A percentile compares a stretch with the other conserved stretches of the same genome.
phyloP scores from a whole-genome alignment of 2,888 invertebrate species.

The Adela reaumurella region DNA sequence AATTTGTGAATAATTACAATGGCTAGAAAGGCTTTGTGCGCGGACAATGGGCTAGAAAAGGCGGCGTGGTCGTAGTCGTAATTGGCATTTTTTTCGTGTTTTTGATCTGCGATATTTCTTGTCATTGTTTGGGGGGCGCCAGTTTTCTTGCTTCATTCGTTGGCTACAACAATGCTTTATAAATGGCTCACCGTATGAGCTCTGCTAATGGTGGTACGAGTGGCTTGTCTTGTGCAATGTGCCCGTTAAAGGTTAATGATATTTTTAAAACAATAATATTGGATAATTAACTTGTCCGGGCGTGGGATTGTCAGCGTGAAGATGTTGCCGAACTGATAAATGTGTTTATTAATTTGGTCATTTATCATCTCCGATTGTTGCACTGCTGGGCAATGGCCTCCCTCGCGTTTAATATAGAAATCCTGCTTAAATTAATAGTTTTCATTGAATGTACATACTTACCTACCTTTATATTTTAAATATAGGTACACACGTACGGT shows the following conservation, averaged over 20 bases:
- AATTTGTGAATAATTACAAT: slow-evolving; percentile 18
- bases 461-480: too few species aligned
- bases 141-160: not conserved
- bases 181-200: not conserved
- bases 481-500: too few species aligned
- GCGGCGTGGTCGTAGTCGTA: not conserved
- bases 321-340: too few species aligned
- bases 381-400: too few species aligned
- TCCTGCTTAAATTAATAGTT: too few species aligned
- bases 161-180: not conserved
- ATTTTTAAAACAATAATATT: not conserved
- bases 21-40: not conserved
- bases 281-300: not conserved
- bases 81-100: not conserved
- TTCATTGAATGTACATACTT: too few species aligned
- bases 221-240: not conserved
- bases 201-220: not conserved
- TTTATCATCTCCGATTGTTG: too few species aligned
- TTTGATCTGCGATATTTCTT: not conserved
- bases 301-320: not conserved
- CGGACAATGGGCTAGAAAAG: not conserved
- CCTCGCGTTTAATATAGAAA: too few species aligned
- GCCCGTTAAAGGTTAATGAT: not conserved
- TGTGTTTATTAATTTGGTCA: too few species aligned
- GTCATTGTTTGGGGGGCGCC: not conserved